These are phyloP conservation scores for Phrynosoma blainvillii DNA, from an alignment of 2,113 vertebrate species.

Conservation along the genomic window DNA sequence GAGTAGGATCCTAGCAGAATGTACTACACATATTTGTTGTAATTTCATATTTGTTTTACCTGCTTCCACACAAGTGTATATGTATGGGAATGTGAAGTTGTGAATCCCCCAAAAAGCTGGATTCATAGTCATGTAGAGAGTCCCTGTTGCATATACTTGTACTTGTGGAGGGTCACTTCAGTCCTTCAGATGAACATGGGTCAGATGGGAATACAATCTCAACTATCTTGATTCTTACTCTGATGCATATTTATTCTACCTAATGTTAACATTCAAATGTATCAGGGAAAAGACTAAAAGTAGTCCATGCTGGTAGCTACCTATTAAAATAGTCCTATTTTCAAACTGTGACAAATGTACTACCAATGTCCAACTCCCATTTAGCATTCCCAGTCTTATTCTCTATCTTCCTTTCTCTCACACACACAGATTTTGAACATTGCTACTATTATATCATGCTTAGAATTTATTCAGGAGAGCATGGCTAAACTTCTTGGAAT, in stretches of 20 bases:
- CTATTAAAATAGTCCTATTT: not conserved
- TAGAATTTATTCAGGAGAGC: not conserved
- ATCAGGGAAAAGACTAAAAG: not conserved
- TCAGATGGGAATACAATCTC: not conserved
- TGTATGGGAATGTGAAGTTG: no score
- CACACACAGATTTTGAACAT: not conserved
- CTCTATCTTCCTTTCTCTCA: not conserved
- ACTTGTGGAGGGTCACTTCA: not conserved
- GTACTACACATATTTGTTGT: not conserved
- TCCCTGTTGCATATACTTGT: not conserved
- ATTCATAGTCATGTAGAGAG: not conserved
- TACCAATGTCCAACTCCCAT: not conserved
- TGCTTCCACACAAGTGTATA: not conserved
- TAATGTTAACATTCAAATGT: not conserved
- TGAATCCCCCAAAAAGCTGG: not conserved
- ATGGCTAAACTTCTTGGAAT: slow-evolving; percentile 47
- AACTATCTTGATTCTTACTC: not conserved
- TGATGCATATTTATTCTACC: fast-evolving
- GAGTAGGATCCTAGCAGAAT: not conserved
- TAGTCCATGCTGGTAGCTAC: no score
- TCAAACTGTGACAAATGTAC: not conserved
- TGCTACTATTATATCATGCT: not conserved
- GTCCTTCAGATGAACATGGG: not conserved
- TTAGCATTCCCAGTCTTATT: not conserved
- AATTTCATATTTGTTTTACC: not conserved